Conservation (phyloP, 2,797 vertebrate species). For the Pangasius sanitwongsei region DNA sequence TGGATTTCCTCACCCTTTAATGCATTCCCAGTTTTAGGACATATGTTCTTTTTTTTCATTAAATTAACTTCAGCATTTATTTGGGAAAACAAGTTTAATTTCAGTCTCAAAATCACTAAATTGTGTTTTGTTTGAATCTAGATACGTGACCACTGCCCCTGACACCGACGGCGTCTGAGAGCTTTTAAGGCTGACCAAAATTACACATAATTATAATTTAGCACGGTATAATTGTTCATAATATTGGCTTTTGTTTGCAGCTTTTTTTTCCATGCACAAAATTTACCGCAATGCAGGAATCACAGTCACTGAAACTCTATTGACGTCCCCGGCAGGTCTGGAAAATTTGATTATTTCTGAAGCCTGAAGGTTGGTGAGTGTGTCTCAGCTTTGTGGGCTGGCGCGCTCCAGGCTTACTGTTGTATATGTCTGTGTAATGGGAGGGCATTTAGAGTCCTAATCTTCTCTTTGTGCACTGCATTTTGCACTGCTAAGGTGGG, state of each 20-base stretch:
- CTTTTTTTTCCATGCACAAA: background rate
- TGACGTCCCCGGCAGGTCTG: constrained; percentile 17
- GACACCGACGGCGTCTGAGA: background rate
- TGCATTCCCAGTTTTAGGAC: background rate
- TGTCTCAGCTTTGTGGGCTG: constrained; percentile 38
- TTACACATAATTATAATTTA: constrained; percentile 11
- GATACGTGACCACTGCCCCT: background rate
- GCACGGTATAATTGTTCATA: background rate
- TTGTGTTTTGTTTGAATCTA: background rate
- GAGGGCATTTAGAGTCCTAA: constrained; percentile 71
- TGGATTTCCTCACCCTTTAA: background rate
- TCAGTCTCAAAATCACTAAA: background rate
- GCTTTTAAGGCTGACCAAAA: constrained; percentile 9
- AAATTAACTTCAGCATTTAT: background rate
- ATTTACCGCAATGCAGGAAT: constrained; percentile 23
- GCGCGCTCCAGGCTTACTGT: constrained; percentile 54
- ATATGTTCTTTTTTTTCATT: background rate
- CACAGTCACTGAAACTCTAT: constrained; percentile 17
- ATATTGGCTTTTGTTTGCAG: background rate
- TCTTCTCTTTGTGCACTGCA: constrained; percentile 70
- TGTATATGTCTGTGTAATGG: constrained; percentile 73
- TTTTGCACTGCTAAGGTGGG: constrained; percentile 64
- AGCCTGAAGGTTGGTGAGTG: constrained; percentile 12
- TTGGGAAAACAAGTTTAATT: background rate
- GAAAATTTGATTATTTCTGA: constrained; percentile 32